These are phyloP conservation scores for Hypothenemus hampei DNA, from an alignment of 1,140 invertebrate species.

Conservation along the genomic window DNA sequence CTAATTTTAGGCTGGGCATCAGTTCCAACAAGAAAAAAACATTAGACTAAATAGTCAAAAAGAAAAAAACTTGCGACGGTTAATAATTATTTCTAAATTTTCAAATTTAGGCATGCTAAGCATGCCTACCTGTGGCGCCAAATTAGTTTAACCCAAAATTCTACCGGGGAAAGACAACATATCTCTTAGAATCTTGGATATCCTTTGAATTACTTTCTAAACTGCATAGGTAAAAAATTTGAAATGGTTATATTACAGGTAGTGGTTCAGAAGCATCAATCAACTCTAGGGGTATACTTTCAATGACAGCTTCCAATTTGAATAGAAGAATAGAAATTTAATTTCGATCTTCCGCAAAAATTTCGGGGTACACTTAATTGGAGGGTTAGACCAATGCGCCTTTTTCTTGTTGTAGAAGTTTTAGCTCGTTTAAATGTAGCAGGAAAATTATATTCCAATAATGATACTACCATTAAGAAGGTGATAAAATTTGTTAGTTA, in stretches of 20 bases:
- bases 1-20: constrained; percentile 31
- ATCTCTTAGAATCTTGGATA: no score
- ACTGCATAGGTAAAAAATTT: no score
- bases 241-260: no score
- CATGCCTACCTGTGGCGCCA: no score
- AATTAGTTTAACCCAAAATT: no score
- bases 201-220: no score
- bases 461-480: constrained; percentile 22
- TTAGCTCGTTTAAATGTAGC: no score
- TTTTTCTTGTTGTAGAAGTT: no score
- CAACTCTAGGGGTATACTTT: constrained; percentile 22
- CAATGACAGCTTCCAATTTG: constrained; percentile 23
- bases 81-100: background rate
- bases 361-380: constrained; percentile 10
- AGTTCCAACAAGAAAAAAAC: no score
- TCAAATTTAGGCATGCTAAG: background rate
- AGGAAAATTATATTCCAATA: constrained; percentile 4
- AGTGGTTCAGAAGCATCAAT: constrained; percentile 23
- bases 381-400: background rate
- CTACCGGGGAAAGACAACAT: no score
- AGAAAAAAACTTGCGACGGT: no score
- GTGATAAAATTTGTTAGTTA: constrained; percentile 31
- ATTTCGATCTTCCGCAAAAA: constrained; percentile 10
- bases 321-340: constrained; percentile 20
- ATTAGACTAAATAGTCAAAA: constrained; percentile 29